phyloP scores from a whole-genome alignment of 2,797 vertebrate genomes.

The Typhlichthys subterraneus region DNA sequence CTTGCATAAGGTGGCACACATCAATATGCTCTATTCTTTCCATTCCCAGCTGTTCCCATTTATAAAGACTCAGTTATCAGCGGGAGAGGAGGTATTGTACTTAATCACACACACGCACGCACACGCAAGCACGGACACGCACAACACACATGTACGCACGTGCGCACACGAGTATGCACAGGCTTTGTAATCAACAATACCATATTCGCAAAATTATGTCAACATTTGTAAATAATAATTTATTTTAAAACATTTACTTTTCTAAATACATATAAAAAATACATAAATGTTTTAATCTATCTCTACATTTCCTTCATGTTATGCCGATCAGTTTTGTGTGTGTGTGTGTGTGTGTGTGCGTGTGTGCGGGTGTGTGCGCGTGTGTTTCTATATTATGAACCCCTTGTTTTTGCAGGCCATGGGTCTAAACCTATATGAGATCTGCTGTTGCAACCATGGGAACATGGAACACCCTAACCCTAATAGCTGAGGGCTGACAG shows the following conservation, averaged over 20 bases:
- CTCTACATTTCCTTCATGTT: too few relatives aligned
- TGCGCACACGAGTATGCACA: too few relatives aligned
- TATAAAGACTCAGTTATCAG: conserved; percentile 41
- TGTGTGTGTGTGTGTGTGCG: conserved; percentile 4
- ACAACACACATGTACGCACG: background rate
- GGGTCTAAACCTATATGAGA: too few relatives aligned
- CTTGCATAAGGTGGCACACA: too few relatives aligned
- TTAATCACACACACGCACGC: background rate
- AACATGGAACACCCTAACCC: background rate
- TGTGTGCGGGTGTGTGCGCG: background rate
- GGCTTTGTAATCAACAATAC: too few relatives aligned
- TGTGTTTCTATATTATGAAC: background rate
- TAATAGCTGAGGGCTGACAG: background rate
- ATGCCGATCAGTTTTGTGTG: background rate
- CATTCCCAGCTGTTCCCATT: conserved; percentile 46
- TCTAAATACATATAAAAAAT: too few relatives aligned
- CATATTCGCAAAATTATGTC: too few relatives aligned
- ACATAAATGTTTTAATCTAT: too few relatives aligned
- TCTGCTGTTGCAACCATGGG: background rate
- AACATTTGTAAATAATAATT: too few relatives aligned
- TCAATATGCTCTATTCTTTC: conserved; percentile 4
- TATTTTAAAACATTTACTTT: too few relatives aligned
- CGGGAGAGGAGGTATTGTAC: conserved; percentile 7
- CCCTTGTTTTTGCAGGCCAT: too few relatives aligned
- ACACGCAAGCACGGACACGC: background rate